Conservation (phyloP, 2,888 invertebrate species). For the Heteropelma amictum region DNA sequence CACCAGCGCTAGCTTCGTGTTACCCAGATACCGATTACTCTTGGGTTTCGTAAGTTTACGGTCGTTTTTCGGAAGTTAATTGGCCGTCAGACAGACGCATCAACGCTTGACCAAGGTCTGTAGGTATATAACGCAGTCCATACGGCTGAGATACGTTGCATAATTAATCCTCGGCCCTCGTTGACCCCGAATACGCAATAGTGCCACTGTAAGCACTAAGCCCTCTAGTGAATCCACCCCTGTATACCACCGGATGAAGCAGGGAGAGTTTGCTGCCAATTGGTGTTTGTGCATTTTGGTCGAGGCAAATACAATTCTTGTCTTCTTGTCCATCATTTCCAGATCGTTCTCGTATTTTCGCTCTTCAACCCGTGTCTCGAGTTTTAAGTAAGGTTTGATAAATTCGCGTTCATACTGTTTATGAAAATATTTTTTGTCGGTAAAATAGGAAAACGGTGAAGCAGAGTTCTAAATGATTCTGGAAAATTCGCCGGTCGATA, state of each 20-base stretch:
- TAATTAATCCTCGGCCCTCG: slow-evolving; percentile 72
- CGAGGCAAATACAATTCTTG: slow-evolving; percentile 32
- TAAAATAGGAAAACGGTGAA: background rate
- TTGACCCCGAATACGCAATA: slow-evolving; percentile 68
- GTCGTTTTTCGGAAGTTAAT: slow-evolving; percentile 73
- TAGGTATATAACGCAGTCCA: slow-evolving; percentile 6
- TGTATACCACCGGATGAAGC: background rate
- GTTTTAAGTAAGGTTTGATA: too few relatives aligned
- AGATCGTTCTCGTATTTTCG: background rate
- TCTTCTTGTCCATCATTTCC: background rate
- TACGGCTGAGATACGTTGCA: slow-evolving; percentile 67
- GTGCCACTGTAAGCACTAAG: slow-evolving; percentile 49
- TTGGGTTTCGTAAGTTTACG: slow-evolving; percentile 64
- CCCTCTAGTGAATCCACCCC: slow-evolving; percentile 18
- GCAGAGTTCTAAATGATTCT: too few relatives aligned
- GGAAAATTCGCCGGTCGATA: too few relatives aligned
- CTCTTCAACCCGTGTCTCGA: background rate
- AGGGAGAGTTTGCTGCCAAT: slow-evolving; percentile 25
- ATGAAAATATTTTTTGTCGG: too few relatives aligned
- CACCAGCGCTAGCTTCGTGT: slow-evolving; percentile 1
- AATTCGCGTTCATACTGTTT: too few relatives aligned
- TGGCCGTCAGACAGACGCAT: slow-evolving; percentile 66
- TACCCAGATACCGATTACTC: slow-evolving; percentile 35
- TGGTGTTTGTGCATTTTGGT: slow-evolving; percentile 65
- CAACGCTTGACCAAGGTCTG: slow-evolving; percentile 45